These are phyloP conservation scores for Cheilosia vernalis DNA, from an alignment of 2,888 invertebrate species.

Conservation along the genomic window DNA sequence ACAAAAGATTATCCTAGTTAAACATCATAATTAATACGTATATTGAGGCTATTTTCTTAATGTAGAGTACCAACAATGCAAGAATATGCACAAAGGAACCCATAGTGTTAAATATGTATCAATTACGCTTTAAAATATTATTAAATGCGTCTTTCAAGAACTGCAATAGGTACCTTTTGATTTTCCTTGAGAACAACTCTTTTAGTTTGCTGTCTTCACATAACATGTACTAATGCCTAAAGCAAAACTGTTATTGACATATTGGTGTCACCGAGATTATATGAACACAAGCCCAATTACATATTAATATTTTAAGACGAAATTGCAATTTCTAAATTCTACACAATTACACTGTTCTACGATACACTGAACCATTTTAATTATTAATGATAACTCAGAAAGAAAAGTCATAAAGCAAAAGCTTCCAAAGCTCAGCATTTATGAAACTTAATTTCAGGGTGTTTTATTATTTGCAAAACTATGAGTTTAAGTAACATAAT, in stretches of 20 bases:
- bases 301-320: conserved; percentile 4
- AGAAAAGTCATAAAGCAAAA: conserved; percentile 30
- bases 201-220: conserved; percentile 9
- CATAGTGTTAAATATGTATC: too few relatives aligned
- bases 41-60: too few relatives aligned
- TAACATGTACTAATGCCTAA: not conserved
- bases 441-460: not conserved
- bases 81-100: too few relatives aligned
- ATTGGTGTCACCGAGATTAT: not conserved
- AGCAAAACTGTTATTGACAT: not conserved
- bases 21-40: too few relatives aligned
- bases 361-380: conserved; percentile 35
- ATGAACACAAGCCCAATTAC: not conserved
- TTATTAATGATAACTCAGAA: conserved; percentile 49
- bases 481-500: not conserved
- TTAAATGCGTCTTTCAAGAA: not conserved
- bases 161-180: conserved; percentile 1
- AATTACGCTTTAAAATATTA: not conserved
- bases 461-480: not conserved
- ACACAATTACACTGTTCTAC: conserved; percentile 31
- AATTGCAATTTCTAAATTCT: not conserved
- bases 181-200: conserved; percentile 8
- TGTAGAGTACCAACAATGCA: too few relatives aligned
- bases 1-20: too few relatives aligned
- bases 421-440: conserved; percentile 31